Evolutionary conservation across 2,113 vertebrate species (phyloP).

Genomic region (Pseudolaguvia tuberculata): DNA sequence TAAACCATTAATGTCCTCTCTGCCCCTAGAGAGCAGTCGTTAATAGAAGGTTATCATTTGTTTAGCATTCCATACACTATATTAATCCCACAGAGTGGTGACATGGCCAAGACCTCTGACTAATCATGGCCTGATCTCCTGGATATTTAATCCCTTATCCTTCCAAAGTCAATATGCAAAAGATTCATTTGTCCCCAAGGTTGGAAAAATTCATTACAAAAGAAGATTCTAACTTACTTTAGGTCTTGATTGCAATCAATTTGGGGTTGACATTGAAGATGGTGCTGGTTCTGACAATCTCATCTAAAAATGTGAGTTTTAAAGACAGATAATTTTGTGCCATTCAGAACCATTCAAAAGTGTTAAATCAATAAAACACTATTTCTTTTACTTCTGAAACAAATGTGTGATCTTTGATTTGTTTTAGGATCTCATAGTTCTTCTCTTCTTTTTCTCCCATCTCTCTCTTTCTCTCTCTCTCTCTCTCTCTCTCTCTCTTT

Average conservation of each 20-base stretch:
- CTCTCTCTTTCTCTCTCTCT: too few species aligned
- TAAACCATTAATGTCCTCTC: too few species aligned
- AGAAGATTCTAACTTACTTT: slow-evolving; percentile 59
- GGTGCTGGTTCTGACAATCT: not conserved
- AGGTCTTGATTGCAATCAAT: slow-evolving; percentile 69
- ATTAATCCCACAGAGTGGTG: slow-evolving; percentile 26
- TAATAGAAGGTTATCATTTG: slow-evolving; percentile 60
- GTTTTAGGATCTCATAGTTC: not conserved
- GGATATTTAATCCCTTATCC: slow-evolving; percentile 61
- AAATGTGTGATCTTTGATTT: not conserved
- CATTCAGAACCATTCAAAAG: not conserved
- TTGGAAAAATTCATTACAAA: slow-evolving; percentile 69
- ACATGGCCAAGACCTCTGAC: slow-evolving; percentile 35
- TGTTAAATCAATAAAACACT: not conserved
- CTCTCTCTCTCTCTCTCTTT: too few species aligned
- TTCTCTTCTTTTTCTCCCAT: too few species aligned
- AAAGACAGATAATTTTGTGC: not conserved
- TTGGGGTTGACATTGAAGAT: not conserved
- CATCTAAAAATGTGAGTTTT: not conserved
- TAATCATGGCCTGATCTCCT: slow-evolving; percentile 49
- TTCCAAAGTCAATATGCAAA: slow-evolving; percentile 60
- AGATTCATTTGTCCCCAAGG: slow-evolving; percentile 69
- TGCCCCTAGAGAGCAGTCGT: slow-evolving; percentile 34
- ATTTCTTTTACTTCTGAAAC: not conserved
- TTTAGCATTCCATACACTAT: slow-evolving; percentile 64